Evolutionary conservation across 2,888 invertebrate species (phyloP).

Genomic region (Megastigmus dorsalis): DNA sequence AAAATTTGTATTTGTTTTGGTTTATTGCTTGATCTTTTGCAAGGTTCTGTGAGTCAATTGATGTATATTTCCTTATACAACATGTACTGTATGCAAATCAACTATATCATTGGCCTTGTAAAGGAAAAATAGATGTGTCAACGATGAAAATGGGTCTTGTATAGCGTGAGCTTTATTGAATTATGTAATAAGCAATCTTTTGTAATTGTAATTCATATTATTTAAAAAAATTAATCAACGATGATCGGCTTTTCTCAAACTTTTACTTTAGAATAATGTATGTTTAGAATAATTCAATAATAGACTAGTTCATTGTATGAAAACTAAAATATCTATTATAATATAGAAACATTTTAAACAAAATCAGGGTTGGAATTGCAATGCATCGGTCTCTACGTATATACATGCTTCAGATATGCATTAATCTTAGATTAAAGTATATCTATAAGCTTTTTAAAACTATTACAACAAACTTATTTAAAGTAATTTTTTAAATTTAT

Average conservation of each 20-base stretch:
- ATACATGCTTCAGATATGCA: no score
- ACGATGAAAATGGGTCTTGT: slow-evolving; percentile 37
- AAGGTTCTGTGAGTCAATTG: slow-evolving; percentile 33
- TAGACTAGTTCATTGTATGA: no score
- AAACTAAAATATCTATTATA: neutral
- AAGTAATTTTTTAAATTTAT: no score
- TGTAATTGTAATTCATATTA: slow-evolving; percentile 10
- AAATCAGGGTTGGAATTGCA: neutral
- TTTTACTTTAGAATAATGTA: slow-evolving; percentile 8
- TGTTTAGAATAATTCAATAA: neutral
- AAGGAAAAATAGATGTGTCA: slow-evolving; percentile 23
- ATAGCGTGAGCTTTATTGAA: slow-evolving; percentile 19
- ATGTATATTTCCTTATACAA: slow-evolving; percentile 21
- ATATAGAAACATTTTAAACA: neutral
- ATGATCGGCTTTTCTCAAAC: slow-evolving; percentile 4
- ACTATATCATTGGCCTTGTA: slow-evolving; percentile 19
- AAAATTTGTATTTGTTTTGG: slow-evolving; percentile 43
- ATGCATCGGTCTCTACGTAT: no score
- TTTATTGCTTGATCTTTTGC: slow-evolving; percentile 22
- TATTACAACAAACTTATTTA: neutral
- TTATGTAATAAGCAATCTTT: slow-evolving; percentile 21
- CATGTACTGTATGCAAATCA: slow-evolving; percentile 28
- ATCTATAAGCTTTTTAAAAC: neutral
- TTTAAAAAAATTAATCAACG: neutral
- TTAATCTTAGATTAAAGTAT: no score